Percentiles rank a stretch among this genome's conserved stretches.
Conservation (phyloP, 2,797 vertebrate species). For the Danio jaintianensis region DNA sequence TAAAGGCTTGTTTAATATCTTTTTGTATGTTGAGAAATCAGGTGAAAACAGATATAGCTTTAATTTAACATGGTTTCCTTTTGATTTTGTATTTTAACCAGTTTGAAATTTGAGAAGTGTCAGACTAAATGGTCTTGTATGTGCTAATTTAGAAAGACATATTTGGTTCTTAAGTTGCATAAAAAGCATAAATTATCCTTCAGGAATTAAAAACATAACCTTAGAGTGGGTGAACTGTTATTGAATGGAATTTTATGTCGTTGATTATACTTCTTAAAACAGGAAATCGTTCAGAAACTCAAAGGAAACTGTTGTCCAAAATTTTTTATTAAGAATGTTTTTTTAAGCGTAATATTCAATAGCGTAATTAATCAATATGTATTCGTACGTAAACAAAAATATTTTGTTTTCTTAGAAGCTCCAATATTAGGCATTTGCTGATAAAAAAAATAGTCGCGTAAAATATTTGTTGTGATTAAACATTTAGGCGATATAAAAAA, state of each 20-base stretch:
- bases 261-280: too few relatives aligned
- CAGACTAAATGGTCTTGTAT: slow-evolving; percentile 53
- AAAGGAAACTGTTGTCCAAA: too few relatives aligned
- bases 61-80: slow-evolving; percentile 12
- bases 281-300: too few relatives aligned
- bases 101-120: slow-evolving; percentile 69
- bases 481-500: too few relatives aligned
- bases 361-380: not conserved
- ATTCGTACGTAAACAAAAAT: not conserved
- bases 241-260: not conserved
- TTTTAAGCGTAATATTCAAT: not conserved
- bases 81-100: slow-evolving; percentile 11
- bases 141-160: not conserved
- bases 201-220: not conserved
- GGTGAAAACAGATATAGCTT: slow-evolving; percentile 56
- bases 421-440: not conserved
- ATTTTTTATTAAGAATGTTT: not conserved
- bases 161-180: not conserved
- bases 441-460: not conserved
- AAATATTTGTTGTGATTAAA: too few relatives aligned
- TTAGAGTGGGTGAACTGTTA: not conserved
- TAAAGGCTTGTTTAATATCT: too few relatives aligned
- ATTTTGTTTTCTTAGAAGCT: not conserved
- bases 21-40: slow-evolving; percentile 77
- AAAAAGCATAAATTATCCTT: not conserved